Conservation (phyloP, 2,113 vertebrate species). For the Gymnocephalus cernua region DNA sequence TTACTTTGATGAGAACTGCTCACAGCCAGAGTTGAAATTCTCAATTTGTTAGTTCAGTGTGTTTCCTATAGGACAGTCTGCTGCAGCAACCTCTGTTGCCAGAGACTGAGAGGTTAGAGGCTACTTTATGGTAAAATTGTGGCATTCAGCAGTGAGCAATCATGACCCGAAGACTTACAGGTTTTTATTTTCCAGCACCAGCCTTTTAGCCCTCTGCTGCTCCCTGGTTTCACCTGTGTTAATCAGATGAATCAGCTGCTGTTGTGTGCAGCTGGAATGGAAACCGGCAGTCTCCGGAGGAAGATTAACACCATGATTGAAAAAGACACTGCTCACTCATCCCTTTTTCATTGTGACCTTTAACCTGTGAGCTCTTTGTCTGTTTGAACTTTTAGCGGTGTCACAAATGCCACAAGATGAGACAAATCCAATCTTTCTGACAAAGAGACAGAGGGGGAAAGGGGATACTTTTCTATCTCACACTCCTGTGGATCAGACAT, state of each 20-base stretch:
- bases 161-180: not conserved
- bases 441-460: constrained; percentile 12
- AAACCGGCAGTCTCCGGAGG: constrained; percentile 3
- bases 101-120: not conserved
- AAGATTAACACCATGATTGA: constrained; percentile 26
- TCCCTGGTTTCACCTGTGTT: constrained; percentile 37
- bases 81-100: not conserved
- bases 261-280: constrained; percentile 40
- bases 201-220: constrained; percentile 19
- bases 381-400: constrained; percentile 8
- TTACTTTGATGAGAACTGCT: constrained; percentile 9
- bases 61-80: constrained; percentile 3
- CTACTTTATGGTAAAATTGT: not conserved
- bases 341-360: constrained; percentile 34
- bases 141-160: not conserved
- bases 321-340: constrained; percentile 27
- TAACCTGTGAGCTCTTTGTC: constrained; percentile 21
- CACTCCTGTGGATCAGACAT: not conserved
- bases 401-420: constrained; percentile 21
- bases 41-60: constrained; percentile 5
- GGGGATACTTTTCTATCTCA: not conserved
- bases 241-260: constrained; percentile 51
- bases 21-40: not conserved
- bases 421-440: constrained; percentile 2
- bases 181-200: constrained; percentile 8